Base-by-base conservation (phyloP, 2,888 invertebrate species). In the Galeopsomyia nigrocyanea region DNA sequence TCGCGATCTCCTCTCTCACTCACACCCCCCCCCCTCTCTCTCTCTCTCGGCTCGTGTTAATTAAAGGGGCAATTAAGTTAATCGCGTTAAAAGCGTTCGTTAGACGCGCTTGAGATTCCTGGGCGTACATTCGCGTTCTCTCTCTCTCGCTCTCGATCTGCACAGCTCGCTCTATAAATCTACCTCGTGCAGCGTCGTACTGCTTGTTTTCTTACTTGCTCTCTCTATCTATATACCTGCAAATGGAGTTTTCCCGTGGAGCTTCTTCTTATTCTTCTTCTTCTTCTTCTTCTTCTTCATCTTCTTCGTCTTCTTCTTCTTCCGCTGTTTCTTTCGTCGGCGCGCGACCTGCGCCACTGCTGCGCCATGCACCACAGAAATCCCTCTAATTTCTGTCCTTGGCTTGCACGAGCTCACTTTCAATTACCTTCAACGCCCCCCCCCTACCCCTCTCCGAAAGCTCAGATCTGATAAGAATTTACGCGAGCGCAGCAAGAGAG, bases 31-130 rank as follows among this genome's bases (percentile, higher is more conserved):
- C 39, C 5, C 26, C 26, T 26, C 26, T 26, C 26, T 26, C 26
- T 2, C 26, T 26, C 26, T 2, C 39, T 39, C 39, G 60, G 39
- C 61, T 63, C 68, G 73, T 76, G 78, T 80, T 81, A 82, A 80
- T 81, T 82, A 82, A 81, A 78, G 78, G 76, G 77, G 75, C 79
- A 80, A 82, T 82, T 80, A 80, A 80, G 76, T 76, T 80, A 80
- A 82, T 79, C 79, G 76, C 74, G 72, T 79, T 78, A 76, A 68
- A 61, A 76, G 69, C 78, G 62, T 61, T 81, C 77, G 75, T 81
- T 79, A 78, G 78, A 69, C 73, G 65, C 70, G 73, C 65, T 68
- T 53, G 65, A 73, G 73, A 69, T 73, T 69, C 69, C 64, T 60
- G 22, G 16, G 39, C 63, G 58, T 62, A 39, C 7, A 3, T 46